Evolutionary conservation across 2,113 vertebrate species (phyloP), one percentile per base, ranked within the genome.

Genomic region (Seriola dumerili): DNA sequence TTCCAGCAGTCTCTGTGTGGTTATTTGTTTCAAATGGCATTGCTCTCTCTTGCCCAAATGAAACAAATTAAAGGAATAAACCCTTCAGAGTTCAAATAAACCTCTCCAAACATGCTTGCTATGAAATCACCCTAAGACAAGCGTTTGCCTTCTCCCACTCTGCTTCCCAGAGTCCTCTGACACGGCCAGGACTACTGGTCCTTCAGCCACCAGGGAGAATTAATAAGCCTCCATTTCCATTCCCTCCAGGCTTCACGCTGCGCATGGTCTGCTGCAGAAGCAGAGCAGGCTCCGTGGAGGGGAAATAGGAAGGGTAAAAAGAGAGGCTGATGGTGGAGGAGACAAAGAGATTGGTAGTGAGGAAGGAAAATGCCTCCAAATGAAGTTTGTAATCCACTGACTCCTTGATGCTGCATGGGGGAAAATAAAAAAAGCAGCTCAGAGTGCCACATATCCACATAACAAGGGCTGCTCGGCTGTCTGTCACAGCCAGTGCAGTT

Each of bases 201-300:
- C 69, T 78, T 74, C 48, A 42, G 84, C 77, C 85, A 85, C 74
- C 55, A 63, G 83, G 83, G 85, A 89, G 89, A 94, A 94, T 91
- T 91, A 94, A 94, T 94, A 93, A 93, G 81, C 58, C 88, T 76
- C 89, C 82, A 94, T 93, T 93, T 91, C 84, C 81, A 92, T 93
- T 91, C 84, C 83, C 71, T 75, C 65, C 88, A 80, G 80, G 77
- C 84, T 73, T 61, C 85, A 85, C 55, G 80, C 90, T 92, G 89
- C 75, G 89, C 80, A 89, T 50, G 71, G 85, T 84, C 85, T 92
- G 85, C 81, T 84, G 77, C 80, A 75, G 85, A 85, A 73, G 75
- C 76, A 59, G 84, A 83, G 55, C 65, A 61, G 81, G n/a, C 42
- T 78, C 62, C 55, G 59, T 2, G 63, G 61, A 78, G n/a, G 36